Conservation (phyloP, 2,888 invertebrate genomes). For the Merodon equestris region DNA sequence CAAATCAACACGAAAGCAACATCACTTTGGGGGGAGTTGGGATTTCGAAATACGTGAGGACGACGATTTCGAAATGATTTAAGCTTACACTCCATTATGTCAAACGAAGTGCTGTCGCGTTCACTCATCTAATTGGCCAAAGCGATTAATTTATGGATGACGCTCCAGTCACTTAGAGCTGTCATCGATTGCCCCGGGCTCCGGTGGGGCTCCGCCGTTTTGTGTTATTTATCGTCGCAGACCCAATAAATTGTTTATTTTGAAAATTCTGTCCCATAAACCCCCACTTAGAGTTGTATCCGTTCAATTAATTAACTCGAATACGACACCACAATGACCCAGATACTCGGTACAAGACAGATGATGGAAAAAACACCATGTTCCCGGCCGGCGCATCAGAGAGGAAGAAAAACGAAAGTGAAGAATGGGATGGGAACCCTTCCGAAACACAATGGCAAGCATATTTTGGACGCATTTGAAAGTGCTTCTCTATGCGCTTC, state of each 20-base stretch:
- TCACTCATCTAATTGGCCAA: slow-evolving; percentile 16
- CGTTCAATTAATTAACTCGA: slow-evolving; percentile 50
- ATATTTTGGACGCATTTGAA: slow-evolving; percentile 15
- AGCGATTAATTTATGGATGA: slow-evolving; percentile 33
- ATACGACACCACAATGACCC: slow-evolving; percentile 13
- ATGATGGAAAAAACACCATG: not conserved
- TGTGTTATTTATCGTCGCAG: slow-evolving; percentile 25
- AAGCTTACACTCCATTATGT: slow-evolving; percentile 20
- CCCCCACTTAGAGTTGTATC: slow-evolving; percentile 15
- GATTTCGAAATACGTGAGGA: not conserved
- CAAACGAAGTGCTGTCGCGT: slow-evolving; percentile 18
- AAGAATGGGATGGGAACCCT: slow-evolving; percentile 25
- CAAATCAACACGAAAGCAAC: too few species aligned
- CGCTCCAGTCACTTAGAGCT: slow-evolving; percentile 9
- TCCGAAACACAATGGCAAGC: slow-evolving; percentile 11
- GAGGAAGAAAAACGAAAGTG: slow-evolving; percentile 27
- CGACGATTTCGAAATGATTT: slow-evolving; percentile 16
- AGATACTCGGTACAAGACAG: not conserved
- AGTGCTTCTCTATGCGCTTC: too few species aligned
- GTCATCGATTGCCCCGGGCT: slow-evolving; percentile 11
- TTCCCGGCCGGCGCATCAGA: not conserved
- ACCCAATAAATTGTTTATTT: slow-evolving; percentile 29
- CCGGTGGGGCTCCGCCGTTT: too few species aligned
- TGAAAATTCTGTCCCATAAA: slow-evolving; percentile 13
- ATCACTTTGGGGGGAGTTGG: too few species aligned